Evolutionary conservation across 2,113 vertebrate species (phyloP), one percentile per base, ranked within the genome.

Genomic region (Speoplatyrhinus poulsoni): DNA sequence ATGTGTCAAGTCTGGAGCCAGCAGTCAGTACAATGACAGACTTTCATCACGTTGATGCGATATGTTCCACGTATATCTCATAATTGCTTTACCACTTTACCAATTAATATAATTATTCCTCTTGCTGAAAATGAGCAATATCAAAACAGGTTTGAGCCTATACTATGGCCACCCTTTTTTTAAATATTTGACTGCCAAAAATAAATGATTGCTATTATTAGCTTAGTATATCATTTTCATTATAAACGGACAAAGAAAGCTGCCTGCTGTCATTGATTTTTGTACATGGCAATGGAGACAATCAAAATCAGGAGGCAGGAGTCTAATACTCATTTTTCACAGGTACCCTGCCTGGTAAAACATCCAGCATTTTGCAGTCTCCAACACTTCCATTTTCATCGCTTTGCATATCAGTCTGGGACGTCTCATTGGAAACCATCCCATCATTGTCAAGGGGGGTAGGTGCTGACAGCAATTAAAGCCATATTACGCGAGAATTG

Each of bases 1-100:
- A 88, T 87, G 83, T 69, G 88, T 87, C 87, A 88, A 74, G 81
- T 82, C 78, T 77, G 53, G 82, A 84, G 87, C 80, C 75, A 77
- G 80, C 76, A 76, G 70, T 66, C 82, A 79, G 79, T 83, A 91
- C 86, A 88, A 88, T 87, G 79, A 66, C 81, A 82, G 78, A 83
- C 86, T 88, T 87, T 84, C 82, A 82, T 88, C 72, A 60, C 72
- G 54, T 64, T 69, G 53, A 66, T 61, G 79, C 80, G 77, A 53
- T 81, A 75, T 67, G 76, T 72, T 84, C 80, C 76, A 73, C 76
- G 82, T 83, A 76, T 41, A 41, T 41, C 36, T 41, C 36, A 41
- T 41, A 41, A 41, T 41, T 41, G 36, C 36, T 41, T 41, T 41
- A 62, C 17, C 55, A 57, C 26, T 58, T 61, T 46, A 62, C 17